These are phyloP conservation scores for Porites evermanni DNA, from an alignment of 92 coral and sea anemone species.

Conservation along the genomic window DNA sequence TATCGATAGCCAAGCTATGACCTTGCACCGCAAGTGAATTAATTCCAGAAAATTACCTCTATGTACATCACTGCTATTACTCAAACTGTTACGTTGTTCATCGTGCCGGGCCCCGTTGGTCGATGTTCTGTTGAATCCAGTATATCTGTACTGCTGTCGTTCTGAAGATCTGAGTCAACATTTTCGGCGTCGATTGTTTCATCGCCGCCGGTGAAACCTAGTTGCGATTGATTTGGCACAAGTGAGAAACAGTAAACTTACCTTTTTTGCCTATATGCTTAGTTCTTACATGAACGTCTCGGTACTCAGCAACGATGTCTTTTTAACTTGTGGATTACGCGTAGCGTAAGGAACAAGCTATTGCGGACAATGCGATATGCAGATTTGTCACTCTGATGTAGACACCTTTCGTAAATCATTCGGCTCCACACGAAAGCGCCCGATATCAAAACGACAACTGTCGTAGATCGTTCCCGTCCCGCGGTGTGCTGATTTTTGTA, in stretches of 20 bases:
- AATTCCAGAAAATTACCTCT: constrained; percentile 50
- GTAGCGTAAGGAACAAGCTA: too few relatives aligned
- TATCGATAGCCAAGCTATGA: constrained; percentile 26
- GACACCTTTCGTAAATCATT: too few relatives aligned
- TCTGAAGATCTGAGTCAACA: not conserved
- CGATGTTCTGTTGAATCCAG: constrained; percentile 51
- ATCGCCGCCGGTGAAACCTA: not conserved
- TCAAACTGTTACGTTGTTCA: constrained; percentile 37
- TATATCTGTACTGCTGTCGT: constrained; percentile 11
- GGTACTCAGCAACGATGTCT: constrained; percentile 41
- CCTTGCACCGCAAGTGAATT: constrained; percentile 43
- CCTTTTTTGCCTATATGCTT: constrained; percentile 51
- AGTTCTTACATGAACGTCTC: constrained; percentile 45
- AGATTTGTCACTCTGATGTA: too few relatives aligned
- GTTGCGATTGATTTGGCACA: constrained; percentile 40
- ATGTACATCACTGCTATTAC: constrained; percentile 51
- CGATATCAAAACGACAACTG: too few relatives aligned
- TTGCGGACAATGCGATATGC: too few relatives aligned
- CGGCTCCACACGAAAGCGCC: too few relatives aligned
- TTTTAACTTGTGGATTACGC: too few relatives aligned
- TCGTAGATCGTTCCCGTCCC: too few relatives aligned
- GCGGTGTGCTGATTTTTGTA: too few relatives aligned
- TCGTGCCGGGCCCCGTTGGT: constrained; percentile 44
- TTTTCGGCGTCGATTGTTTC: constrained; percentile 25
- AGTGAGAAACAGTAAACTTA: constrained; percentile 43